These are phyloP conservation scores for Pungitius pungitius DNA, from an alignment of 2,113 vertebrate genomes.

Conservation along the genomic window DNA sequence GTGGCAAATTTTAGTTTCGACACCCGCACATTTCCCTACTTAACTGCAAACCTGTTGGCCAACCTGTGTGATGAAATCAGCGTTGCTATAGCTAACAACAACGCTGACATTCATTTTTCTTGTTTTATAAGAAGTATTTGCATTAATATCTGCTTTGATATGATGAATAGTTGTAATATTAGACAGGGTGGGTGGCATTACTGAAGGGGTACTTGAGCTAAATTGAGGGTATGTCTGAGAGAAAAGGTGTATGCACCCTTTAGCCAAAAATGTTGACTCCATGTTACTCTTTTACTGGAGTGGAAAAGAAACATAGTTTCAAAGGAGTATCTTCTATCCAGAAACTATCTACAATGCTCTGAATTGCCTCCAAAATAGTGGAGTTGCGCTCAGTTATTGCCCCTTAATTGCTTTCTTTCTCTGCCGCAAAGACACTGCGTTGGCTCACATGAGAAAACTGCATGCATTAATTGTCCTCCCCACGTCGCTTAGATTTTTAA, in stretches of 20 bases:
- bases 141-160: not conserved
- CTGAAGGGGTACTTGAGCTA: not conserved
- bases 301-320: not conserved
- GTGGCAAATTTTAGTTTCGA: not conserved
- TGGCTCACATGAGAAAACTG: constrained; percentile 49
- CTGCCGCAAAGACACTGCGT: constrained; percentile 50
- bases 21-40: not conserved
- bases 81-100: no score
- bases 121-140: not conserved
- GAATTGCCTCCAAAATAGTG: constrained; percentile 32
- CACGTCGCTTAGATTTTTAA: constrained; percentile 62
- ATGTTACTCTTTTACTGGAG: not conserved
- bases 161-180: not conserved
- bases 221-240: not conserved
- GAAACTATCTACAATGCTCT: constrained; percentile 25
- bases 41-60: no score
- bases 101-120: not conserved
- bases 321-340: not conserved
- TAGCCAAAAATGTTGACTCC: constrained; percentile 7
- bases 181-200: not conserved
- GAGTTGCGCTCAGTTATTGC: constrained; percentile 65
- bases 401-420: constrained; percentile 69
- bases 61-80: not conserved
- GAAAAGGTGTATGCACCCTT: not conserved
- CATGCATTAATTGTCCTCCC: constrained; percentile 44